Conservation (phyloP, 2,888 invertebrate genomes). For the Amphiduros pacificus region DNA sequence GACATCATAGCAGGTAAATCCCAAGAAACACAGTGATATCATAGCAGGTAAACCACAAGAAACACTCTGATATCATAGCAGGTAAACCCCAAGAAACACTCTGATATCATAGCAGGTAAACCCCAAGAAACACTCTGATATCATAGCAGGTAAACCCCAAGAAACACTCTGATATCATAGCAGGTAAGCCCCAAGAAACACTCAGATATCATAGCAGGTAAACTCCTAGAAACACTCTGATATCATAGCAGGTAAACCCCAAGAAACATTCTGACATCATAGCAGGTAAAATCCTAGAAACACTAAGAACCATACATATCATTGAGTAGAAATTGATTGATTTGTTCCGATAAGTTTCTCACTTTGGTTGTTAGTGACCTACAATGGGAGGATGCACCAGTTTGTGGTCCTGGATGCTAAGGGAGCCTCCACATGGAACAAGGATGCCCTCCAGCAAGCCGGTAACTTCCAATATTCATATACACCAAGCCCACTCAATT, state of each 20-base stretch:
- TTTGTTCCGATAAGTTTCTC: background rate
- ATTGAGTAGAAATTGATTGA: too few relatives aligned
- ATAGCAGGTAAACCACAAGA: too few relatives aligned
- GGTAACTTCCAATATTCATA: too few relatives aligned
- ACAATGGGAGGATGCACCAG: constrained; percentile 47
- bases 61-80: too few relatives aligned
- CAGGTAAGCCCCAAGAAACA: constrained; percentile 35
- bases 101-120: background rate
- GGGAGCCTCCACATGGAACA: constrained; percentile 54
- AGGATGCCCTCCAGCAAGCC: constrained; percentile 34
- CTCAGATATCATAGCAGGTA: background rate
- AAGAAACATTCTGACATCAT: background rate
- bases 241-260: too few relatives aligned
- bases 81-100: background rate
- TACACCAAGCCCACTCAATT: too few relatives aligned
- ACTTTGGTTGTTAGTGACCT: constrained; percentile 4
- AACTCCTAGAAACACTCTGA: too few relatives aligned
- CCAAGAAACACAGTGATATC: too few relatives aligned
- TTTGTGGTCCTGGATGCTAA: constrained; percentile 56
- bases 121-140: too few relatives aligned
- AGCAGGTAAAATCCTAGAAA: too few relatives aligned
- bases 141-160: constrained; percentile 51
- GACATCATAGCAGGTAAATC: constrained; percentile 54
- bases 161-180: constrained; percentile 51
- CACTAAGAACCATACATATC: too few relatives aligned